phyloP scores from a whole-genome alignment of 2,113 vertebrate species.

The Pteronura brasiliensis region DNA sequence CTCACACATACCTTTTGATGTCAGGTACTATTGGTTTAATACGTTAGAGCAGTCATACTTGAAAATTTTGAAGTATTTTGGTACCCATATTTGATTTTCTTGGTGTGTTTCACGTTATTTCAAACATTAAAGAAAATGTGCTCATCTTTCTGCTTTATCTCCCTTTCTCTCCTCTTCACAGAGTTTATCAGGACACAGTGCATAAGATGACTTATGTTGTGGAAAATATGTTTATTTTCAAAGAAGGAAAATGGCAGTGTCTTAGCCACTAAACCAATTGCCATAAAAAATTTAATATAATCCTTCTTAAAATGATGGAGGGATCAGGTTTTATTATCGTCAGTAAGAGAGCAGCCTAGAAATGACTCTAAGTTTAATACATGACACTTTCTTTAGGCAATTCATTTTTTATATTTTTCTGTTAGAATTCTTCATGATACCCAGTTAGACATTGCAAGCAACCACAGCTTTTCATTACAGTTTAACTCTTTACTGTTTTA shows the following conservation, averaged over 20 bases:
- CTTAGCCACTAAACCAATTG: background rate
- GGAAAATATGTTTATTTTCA: slow-evolving; percentile 21
- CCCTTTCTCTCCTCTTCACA: background rate
- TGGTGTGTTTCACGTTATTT: slow-evolving; percentile 7
- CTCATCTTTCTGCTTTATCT: background rate
- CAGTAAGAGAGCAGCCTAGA: background rate
- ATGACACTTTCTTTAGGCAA: background rate
- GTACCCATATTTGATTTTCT: background rate
- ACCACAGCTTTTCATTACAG: background rate
- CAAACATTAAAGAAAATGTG: background rate
- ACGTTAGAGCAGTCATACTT: background rate
- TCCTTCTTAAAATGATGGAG: background rate
- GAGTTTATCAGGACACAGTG: background rate
- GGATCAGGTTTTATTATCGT: background rate
- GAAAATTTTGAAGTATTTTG: background rate
- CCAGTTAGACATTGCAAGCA: background rate
- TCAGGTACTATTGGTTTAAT: background rate
- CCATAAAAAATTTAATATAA: background rate
- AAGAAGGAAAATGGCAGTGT: slow-evolving; percentile 11
- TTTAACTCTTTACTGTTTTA: slow-evolving; percentile 1
- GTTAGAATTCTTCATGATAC: background rate
- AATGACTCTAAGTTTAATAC: background rate
- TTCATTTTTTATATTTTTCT: background rate
- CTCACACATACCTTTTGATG: background rate
- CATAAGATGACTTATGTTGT: background rate